A percentile compares a stretch with the other conserved stretches of the same genome.
phyloP scores from a whole-genome alignment of 2,113 vertebrate genomes.

The Globicephala melas region DNA sequence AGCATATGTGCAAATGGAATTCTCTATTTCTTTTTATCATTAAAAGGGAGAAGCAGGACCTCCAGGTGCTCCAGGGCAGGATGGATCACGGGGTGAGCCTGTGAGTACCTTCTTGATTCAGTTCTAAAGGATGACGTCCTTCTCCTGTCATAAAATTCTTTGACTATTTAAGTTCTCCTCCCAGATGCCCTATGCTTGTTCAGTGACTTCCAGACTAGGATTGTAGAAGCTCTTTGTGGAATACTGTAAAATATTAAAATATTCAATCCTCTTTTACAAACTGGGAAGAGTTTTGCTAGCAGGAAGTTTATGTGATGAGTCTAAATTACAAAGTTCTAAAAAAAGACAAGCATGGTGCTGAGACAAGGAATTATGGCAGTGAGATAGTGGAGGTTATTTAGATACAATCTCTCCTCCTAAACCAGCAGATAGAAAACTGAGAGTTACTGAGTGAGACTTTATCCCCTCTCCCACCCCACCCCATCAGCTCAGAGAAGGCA shows the following conservation, averaged over 20 bases:
- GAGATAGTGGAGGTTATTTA: neutral
- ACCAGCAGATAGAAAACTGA: neutral
- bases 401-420: neutral
- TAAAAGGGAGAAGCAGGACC: constrained; percentile 83
- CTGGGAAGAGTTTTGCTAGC: neutral
- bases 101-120: constrained; percentile 73
- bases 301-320: neutral
- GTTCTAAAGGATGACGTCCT: neutral
- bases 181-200: neutral
- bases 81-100: constrained; percentile 81
- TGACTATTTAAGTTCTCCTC: neutral
- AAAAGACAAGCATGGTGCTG: neutral
- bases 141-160: neutral
- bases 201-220: neutral
- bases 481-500: neutral
- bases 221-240: neutral
- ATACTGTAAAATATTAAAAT: neutral
- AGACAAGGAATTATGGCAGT: neutral
- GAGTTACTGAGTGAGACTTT: neutral
- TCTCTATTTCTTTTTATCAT: neutral
- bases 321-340: neutral
- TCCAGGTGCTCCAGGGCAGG: constrained; percentile 80
- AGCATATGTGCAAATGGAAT: neutral
- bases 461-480: neutral
- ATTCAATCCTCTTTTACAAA: neutral